Evolutionary conservation across 2,113 vertebrate genomes (phyloP), one percentile per base, ranked within the genome.

Genomic region (Manacus vitellinus): DNA sequence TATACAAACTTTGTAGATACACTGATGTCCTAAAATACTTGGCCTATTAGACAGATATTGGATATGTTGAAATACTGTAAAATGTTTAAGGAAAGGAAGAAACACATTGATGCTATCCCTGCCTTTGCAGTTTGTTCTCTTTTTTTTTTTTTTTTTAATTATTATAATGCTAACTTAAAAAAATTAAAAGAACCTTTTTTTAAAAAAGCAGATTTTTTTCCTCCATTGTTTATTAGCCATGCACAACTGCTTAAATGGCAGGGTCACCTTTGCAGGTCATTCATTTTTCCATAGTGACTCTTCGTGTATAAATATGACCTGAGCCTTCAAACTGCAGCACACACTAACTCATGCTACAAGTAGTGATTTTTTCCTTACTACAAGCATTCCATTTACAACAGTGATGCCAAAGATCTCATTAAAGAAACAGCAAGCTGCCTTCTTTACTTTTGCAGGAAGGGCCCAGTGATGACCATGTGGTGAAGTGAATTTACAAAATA

Each of bases 171-270:
- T 81, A 62, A 58, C 62, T 44, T 56, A 83, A 73, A 88, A 92
- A 65, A 72, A 12, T 11, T 14, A 14, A 61, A 68, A 75, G 1
- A 46, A 10, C 0, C 0, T 24, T 7, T 7, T 79, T 46, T 43
- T 43, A 11, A 28, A 73, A 41, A 73, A 41, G 14, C 4, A 2
- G 3, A 8, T 3, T 5, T 39, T 73, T 81, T 58, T 6, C 35
- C 19, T 84, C 24, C 27, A 14, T 47, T 85, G 9, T 80, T 88
- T 73, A 65, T 92, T 61, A 95, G 41, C 65, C 22, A 30, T 30
- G 33, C 9, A 7, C 41, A 92, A 56, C 30, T 52, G 12, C 47
- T 95, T 85, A 65, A 77, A 77, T 51, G 19, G 16, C 17, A 56
- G 37, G 17, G 56, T 73, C 52, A n/a, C 51, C 52, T 89, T 81